Evolutionary conservation across 2,888 invertebrate species (phyloP), one percentile per base, ranked within the genome.

Genomic region (Melolontha melolontha): DNA sequence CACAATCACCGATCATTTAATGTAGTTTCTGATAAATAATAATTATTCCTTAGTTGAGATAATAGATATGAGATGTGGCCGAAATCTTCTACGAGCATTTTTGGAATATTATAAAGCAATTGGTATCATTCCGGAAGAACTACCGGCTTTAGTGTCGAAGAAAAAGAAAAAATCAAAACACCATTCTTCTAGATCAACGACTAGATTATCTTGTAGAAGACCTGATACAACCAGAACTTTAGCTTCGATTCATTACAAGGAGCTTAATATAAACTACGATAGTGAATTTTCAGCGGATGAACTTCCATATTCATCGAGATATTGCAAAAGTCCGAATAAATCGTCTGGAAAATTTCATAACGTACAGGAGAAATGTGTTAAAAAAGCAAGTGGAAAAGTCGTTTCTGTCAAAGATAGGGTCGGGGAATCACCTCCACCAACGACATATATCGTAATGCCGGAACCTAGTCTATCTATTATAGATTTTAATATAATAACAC

Each of bases 31-130:
- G 2, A 4, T 22, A 22, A 22, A 22, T 22, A 4, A 4, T 4
- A 22, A 22, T 22, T 22, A 22, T 22, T 10, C 67, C 75, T 76
- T 72, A 82, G 82, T 76, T 80, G 73, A 78, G 78, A 79, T 79
- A 70, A 49, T 73, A 93, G 93, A 93, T 85, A 91, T 90, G 83
- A 88, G 92, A 70, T 87, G 93, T 51, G 94, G 94, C 0, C 86
- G 93, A 69, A 94, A 93, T 81, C 82, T 95, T 71, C 90, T 90
- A 0, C 86, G 91, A 50, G 91, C 93, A 1, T 89, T 93, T 78
- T 83, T 93, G 65, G 93, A 94, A 80, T 95, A 94, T 82, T 95
- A 94, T 84, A 89, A 90, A 75, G 87, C 90, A 68, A 90, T 88
- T 34, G 93, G 92, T 55, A 86, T 91, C 57, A 87, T 92, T 70